These are phyloP conservation scores for Xestoiulus laeticollis DNA, from an alignment of 2,888 invertebrate genomes.

Conservation along the genomic window DNA sequence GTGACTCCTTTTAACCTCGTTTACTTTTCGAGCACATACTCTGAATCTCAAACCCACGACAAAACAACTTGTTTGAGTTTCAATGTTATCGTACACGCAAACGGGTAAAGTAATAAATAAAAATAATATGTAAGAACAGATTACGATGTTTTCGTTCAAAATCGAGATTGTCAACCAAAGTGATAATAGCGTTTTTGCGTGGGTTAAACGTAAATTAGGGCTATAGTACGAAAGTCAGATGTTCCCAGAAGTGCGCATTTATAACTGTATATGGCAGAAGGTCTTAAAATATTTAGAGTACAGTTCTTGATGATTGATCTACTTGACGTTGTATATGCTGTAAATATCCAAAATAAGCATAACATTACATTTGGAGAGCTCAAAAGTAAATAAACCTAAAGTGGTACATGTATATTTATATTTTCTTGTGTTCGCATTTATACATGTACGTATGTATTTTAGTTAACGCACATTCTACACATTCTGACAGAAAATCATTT, in stretches of 20 bases:
- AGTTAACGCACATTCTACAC: no score
- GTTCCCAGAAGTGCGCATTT: neutral
- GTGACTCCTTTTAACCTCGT: slow-evolving; percentile 39
- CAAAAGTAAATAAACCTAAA: no score
- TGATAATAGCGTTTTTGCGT: neutral
- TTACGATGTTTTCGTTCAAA: neutral
- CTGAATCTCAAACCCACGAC: slow-evolving; percentile 19
- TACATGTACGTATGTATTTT: no score
- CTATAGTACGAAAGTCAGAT: neutral
- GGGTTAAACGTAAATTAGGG: neutral
- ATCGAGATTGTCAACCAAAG: neutral
- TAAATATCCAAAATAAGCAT: neutral
- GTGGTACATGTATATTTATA: no score
- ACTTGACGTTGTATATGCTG: neutral
- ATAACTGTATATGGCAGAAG: neutral
- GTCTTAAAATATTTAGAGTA: no score
- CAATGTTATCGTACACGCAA: slow-evolving; percentile 1
- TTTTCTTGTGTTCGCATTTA: no score
- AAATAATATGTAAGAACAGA: neutral
- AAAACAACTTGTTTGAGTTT: neutral
- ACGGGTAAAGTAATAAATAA: neutral
- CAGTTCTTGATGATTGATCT: neutral
- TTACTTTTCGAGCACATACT: neutral
- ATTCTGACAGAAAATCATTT: no score
- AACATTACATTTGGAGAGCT: no score